A percentile compares a stretch with the other conserved stretches of the same genome.
These are phyloP conservation scores for Copidosoma aretas DNA, from an alignment of 2,888 invertebrate species.

Conservation along the genomic window DNA sequence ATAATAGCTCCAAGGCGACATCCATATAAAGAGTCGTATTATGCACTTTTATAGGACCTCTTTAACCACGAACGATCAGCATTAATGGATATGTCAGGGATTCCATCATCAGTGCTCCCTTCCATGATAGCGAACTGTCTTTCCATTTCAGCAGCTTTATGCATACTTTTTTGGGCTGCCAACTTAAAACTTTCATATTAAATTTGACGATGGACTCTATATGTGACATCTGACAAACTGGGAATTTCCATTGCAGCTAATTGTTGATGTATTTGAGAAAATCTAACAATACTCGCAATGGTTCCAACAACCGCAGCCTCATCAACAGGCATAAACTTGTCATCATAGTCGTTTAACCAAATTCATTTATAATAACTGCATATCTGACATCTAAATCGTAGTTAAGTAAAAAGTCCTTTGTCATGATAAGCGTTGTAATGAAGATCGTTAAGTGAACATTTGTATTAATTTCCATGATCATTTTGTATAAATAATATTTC, in stretches of 20 bases:
- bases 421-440: too few relatives aligned
- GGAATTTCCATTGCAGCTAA: not conserved
- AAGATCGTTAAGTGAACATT: too few relatives aligned
- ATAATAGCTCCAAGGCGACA: constrained; percentile 26
- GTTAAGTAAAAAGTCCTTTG: too few relatives aligned
- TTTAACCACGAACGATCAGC: constrained; percentile 37
- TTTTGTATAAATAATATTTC: too few relatives aligned
- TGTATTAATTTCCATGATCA: too few relatives aligned
- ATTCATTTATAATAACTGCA: too few relatives aligned
- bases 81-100: constrained; percentile 34
- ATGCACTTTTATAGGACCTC: constrained; percentile 30
- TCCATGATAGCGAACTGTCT: constrained; percentile 33
- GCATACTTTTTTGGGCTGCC: constrained; percentile 19
- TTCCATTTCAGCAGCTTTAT: constrained; percentile 19
- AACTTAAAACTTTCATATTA: not conserved
- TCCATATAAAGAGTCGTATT: constrained; percentile 31
- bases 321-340: too few relatives aligned
- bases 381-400: too few relatives aligned
- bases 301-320: too few relatives aligned
- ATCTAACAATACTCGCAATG: too few relatives aligned
- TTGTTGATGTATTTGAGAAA: not conserved
- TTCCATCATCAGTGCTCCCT: constrained; percentile 23
- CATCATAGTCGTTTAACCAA: too few relatives aligned
- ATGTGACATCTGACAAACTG: constrained; percentile 3
- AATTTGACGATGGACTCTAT: not conserved